Conservation (phyloP, 2,113 vertebrate genomes). For the Nesogale talazaci region DNA sequence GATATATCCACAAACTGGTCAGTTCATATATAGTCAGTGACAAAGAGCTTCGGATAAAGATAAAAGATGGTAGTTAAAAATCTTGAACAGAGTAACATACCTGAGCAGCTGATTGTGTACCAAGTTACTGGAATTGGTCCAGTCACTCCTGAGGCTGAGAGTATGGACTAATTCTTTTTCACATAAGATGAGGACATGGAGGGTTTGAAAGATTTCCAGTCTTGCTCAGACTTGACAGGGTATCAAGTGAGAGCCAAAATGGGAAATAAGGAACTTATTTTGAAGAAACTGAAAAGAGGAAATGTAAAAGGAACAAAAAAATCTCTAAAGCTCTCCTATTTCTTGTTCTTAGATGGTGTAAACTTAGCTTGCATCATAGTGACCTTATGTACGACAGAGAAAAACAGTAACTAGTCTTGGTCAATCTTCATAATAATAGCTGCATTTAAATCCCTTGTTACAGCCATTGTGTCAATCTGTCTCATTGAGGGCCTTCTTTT, state of each 20-base stretch:
- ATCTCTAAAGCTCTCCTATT: neutral
- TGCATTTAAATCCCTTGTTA: no score
- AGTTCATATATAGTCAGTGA: neutral
- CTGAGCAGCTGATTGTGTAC: neutral
- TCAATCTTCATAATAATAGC: no score
- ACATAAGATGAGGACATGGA: neutral
- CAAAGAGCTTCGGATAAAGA: neutral
- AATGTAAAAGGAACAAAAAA: neutral
- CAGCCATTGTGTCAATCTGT: no score
- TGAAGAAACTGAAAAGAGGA: conserved; percentile 3
- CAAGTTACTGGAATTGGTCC: neutral
- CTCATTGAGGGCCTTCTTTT: neutral
- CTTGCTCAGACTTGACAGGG: neutral
- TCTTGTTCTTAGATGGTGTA: no score
- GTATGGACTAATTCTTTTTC: neutral
- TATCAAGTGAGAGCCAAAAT: neutral
- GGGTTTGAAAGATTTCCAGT: neutral
- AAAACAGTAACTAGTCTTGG: no score
- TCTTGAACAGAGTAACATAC: neutral
- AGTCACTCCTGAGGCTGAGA: neutral
- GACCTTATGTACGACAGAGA: no score
- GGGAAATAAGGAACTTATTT: conserved; percentile 1
- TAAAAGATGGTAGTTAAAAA: neutral
- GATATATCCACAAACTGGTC: neutral
- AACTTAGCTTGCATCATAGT: no score